These are phyloP conservation scores for Macrobrachium rosenbergii DNA, from an alignment of 1,140 invertebrate genomes.

Conservation along the genomic window DNA sequence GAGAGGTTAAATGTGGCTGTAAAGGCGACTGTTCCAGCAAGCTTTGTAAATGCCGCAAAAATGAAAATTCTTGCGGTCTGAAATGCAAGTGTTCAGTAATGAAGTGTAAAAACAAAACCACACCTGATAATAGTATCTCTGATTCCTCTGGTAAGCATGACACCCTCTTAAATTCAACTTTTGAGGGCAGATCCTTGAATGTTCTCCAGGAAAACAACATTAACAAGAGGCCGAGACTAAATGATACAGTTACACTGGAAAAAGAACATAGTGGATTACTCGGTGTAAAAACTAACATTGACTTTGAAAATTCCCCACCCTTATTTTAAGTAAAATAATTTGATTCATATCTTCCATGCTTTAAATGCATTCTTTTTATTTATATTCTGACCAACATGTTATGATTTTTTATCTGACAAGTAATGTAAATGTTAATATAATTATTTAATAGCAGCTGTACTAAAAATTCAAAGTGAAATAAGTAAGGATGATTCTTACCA, in stretches of 20 bases:
- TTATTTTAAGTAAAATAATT: neutral
- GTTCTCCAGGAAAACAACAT: neutral
- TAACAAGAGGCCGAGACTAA: too few species aligned
- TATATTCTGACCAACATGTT: neutral
- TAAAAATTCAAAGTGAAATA: too few species aligned
- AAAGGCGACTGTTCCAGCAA: slow-evolving; percentile 53
- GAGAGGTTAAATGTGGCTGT: slow-evolving; percentile 54
- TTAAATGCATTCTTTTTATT: neutral
- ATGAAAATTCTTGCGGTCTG: slow-evolving; percentile 28
- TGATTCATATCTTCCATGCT: neutral
- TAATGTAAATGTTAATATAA: too few species aligned
- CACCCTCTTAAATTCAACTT: slow-evolving; percentile 7
- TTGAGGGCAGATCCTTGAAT: slow-evolving; percentile 9
- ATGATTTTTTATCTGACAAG: neutral
- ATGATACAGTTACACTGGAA: too few species aligned
- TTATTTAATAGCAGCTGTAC: too few species aligned
- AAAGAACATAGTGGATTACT: neutral
- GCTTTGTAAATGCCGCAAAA: slow-evolving; percentile 42
- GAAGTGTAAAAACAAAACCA: slow-evolving; percentile 42
- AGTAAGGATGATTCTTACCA: too few species aligned
- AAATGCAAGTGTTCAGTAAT: slow-evolving; percentile 46
- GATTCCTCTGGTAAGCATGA: slow-evolving; percentile 3
- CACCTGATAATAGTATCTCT: slow-evolving; percentile 19
- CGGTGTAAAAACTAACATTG: neutral
- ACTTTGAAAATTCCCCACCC: neutral